Base-by-base conservation (phyloP, 1,140 invertebrate genomes). In the Saccostrea echinata region DNA sequence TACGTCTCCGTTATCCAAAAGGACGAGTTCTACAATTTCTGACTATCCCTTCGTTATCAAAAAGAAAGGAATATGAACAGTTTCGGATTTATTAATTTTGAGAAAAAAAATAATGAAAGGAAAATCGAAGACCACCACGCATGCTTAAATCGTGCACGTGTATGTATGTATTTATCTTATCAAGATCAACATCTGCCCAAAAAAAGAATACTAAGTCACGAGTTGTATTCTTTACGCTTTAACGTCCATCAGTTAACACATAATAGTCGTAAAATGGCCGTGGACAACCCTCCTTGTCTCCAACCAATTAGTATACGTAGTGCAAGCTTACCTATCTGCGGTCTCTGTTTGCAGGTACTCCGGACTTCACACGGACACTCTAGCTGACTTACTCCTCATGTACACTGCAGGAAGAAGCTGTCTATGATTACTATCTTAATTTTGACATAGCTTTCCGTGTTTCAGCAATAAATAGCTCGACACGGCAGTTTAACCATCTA, bases 401-500 rank as follows among this genome's bases (percentile, higher is more conserved):
- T 30, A 76, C 27, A 33, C 68, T 61, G n/a, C 18, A 33, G 13
- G 27, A 8, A 76, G 68, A 33, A 33, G 11, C 27, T 33, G 68
- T 13, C 30, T 8, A 24, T 76, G 68, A 30, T n/a, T 76, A 76
- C 68, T 76, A 76, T 30, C 68, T 76, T 24, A 27, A 76, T 76
- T 76, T 76, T 76, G 30, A 76, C 24, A 30, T 30, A 30, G 30
- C 68, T 30, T 76, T 76, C 68, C 68, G 68, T 76, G 68, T 76
- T 76, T 9, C 68, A 76, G 68, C 68, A 76, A 76, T 76, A 33
- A 76, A 76, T 33, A 33, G 30, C 68, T 33, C 27, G 68, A 76
- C 68, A 76, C 68, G 68, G 68, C 68, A 76, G 68, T 76, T 76
- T 76, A 76, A 76, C 68, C 68, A 76, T 76, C 68, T 76, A 76